These are phyloP conservation scores for Spermophilus dauricus DNA, from an alignment of 2,113 vertebrate genomes.

Conservation along the genomic window DNA sequence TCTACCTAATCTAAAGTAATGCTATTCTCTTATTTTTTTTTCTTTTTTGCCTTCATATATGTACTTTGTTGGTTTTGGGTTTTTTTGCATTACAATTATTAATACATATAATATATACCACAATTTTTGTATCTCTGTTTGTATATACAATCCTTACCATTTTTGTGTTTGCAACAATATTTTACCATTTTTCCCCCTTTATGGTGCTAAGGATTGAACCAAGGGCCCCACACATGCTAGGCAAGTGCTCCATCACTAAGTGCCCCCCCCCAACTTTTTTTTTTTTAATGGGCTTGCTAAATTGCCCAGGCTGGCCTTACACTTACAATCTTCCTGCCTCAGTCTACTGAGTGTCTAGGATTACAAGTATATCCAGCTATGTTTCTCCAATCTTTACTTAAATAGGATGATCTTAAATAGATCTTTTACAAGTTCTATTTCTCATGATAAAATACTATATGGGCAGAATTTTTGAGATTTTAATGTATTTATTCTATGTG, in stretches of 20 bases:
- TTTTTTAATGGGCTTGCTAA: background rate
- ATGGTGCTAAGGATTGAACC: background rate
- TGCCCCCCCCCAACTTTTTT: too few species aligned
- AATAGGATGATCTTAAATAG: background rate
- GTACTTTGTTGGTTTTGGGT: too few species aligned
- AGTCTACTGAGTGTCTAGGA: background rate
- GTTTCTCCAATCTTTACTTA: slow-evolving; percentile 6
- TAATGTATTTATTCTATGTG: background rate
- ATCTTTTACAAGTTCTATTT: slow-evolving; percentile 12
- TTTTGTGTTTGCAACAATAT: background rate
- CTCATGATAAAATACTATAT: slow-evolving; percentile 38
- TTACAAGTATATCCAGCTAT: background rate
- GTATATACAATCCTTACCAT: background rate
- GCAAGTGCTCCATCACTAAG: too few species aligned
- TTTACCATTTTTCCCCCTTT: background rate
- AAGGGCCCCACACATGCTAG: too few species aligned
- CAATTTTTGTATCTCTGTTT: too few species aligned
- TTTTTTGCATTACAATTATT: too few species aligned
- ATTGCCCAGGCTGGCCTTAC: background rate
- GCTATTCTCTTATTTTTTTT: too few species aligned
- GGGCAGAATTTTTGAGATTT: background rate
- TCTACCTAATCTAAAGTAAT: too few species aligned
- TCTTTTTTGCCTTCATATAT: too few species aligned
- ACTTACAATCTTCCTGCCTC: background rate
- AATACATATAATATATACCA: too few species aligned